Conservation (phyloP, 2,888 invertebrate genomes). For the Eupithecia vulgata region DNA sequence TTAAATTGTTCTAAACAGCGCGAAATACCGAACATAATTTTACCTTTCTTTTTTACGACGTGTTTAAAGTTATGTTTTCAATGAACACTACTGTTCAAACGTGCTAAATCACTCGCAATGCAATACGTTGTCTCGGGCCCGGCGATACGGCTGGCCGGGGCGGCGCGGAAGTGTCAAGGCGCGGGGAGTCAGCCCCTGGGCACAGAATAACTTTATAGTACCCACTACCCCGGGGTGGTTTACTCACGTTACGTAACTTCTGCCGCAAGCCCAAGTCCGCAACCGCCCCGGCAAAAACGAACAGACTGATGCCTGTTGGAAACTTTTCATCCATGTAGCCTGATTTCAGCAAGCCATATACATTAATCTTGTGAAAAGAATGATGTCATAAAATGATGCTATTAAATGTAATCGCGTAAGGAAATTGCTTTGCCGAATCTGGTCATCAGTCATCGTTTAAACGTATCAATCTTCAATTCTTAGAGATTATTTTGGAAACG, state of each 20-base stretch:
- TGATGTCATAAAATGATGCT: conserved; percentile 10
- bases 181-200: conserved; percentile 28
- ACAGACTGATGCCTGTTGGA: conserved; percentile 22
- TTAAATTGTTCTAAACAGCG: neutral
- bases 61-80: conserved; percentile 22
- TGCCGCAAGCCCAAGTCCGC: conserved; percentile 57
- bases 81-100: conserved; percentile 30
- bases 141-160: conserved; percentile 25
- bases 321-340: conserved; percentile 16
- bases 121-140: conserved; percentile 36
- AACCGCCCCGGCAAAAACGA: conserved; percentile 42
- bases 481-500: neutral
- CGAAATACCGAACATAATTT: neutral
- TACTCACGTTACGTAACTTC: conserved; percentile 66
- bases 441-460: conserved; percentile 15
- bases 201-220: neutral
- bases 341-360: conserved; percentile 14
- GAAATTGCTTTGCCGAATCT: conserved; percentile 8
- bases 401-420: conserved; percentile 15
- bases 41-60: neutral
- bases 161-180: conserved; percentile 64
- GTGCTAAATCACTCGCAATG: conserved; percentile 38
- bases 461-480: neutral
- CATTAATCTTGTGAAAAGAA: conserved; percentile 14
- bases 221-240: conserved; percentile 33